Conservation (phyloP, 37 sponge, comb jelly and placozoan species). For the Haliclona indistincta region DNA sequence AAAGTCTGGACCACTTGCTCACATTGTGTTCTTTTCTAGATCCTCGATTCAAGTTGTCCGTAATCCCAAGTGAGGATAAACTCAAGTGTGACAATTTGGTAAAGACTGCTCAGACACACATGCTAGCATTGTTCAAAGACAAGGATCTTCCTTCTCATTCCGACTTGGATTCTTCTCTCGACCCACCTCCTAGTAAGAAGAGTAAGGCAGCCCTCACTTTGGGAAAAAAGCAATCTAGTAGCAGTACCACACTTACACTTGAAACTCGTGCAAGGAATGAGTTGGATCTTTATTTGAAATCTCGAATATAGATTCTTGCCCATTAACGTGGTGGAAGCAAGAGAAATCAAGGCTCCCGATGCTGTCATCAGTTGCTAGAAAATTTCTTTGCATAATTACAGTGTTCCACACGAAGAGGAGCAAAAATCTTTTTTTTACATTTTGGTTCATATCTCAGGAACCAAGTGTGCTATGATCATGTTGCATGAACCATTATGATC, state of each 20-base stretch:
- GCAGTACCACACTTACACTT: not conserved
- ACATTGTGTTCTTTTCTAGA: not conserved
- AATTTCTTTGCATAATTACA: not conserved
- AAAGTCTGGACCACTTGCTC: not conserved
- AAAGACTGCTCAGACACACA: not conserved
- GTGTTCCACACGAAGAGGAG: no score
- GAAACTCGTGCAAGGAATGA: not conserved
- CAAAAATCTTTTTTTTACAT: no score
- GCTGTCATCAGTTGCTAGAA: not conserved
- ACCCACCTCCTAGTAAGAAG: not conserved
- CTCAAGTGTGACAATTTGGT: not conserved
- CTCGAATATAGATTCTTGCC: not conserved
- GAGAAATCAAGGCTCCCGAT: not conserved
- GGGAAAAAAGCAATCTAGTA: not conserved
- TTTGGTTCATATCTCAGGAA: no score
- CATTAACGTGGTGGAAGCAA: not conserved
- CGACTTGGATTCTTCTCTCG: not conserved
- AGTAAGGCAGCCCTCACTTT: not conserved
- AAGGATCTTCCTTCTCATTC: no score
- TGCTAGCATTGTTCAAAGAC: no score
- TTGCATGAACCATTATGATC: no score
- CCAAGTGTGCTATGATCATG: no score
- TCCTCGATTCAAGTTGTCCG: not conserved
- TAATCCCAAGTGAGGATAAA: not conserved
- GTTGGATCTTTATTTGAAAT: not conserved